Evolutionary conservation across 2,888 invertebrate species (phyloP), one percentile per base, ranked within the genome.

Genomic region (Apodemia hepburni): DNA sequence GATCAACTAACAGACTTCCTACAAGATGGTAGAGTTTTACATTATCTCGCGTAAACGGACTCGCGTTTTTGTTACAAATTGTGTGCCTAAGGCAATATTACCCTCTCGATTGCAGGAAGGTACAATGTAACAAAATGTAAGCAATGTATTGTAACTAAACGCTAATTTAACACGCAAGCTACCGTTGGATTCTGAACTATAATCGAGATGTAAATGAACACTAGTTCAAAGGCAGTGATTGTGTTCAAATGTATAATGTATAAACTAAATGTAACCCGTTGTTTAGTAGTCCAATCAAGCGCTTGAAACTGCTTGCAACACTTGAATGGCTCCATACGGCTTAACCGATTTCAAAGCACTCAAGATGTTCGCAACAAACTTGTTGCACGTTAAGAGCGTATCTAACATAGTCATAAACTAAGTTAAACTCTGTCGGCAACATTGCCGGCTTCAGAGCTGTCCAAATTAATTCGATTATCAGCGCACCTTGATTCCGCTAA

Each of bases 401-500:
- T 78, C 80, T 79, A 79, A 81, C 86, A 85, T 89, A 85, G 76
- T 87, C 85, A 84, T 87, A 88, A 89, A 90, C 87, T 88, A 82
- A 88, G 89, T 90, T 89, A 88, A 81, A 77, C 80, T 80, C 80
- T 78, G 82, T 83, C 83, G 81, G 85, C 77, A 80, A 83, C 83
- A 81, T 79, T 77, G 84, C 79, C 76, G 81, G 82, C 84, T 84
- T 78, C 82, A 78, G 74, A 81, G 83, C 81, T 80, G 84, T 81
- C 77, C 81, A 81, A 82, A 88, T 87, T 91, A 88, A 90, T 89
- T 90, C 82, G 82, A 90, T 91, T 90, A 90, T 84, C 84, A 83
- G 81, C 77, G 82, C 89, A 89, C 89, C 89, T 88, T 83, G 83
- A 86, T 87, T 81, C 81, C 75, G 71, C 79, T 81, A 79, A 81